Evolutionary conservation across 1,140 invertebrate species (phyloP), one percentile per base, ranked within the genome.

Genomic region (Drosophila tani): DNA sequence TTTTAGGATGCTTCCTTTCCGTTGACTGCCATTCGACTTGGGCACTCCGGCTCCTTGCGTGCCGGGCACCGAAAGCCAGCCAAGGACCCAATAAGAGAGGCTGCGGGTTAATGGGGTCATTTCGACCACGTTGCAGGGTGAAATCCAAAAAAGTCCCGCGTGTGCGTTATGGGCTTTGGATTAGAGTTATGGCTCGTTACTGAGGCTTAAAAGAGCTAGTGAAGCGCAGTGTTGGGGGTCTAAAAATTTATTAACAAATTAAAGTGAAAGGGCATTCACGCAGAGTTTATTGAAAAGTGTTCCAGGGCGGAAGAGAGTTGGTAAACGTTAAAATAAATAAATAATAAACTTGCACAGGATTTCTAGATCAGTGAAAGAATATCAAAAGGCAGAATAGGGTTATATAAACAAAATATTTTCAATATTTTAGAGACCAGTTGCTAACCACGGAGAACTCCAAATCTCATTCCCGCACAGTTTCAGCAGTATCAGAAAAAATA

Each of bases 91-190:
- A 35, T 24, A 24, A 45, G 27, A 17, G 40, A 62, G 53, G 46
- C 53, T 21, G 47, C 57, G 57, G 77, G 76, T 76, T 80, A 84
- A 83, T 80, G 73, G 81, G 65, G 78, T 71, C 63, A 63, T 76
- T 83, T 68, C 58, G 56, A 65, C 62, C 73, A 82, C 69, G 59
- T 68, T 58, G 55, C 71, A 41, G 50, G 19, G 56, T n/a, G 55
- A 38, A 50, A 41, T 71, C 67, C 46, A 35, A 71, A 50, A 66
- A 38, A 73, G 53, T 60, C 69, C 51, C 35, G 69, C 53, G 50
- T 73, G 69, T 71, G 67, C 67, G 53, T 59, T 73, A 73, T 73
- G 67, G 50, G 69, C 45, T 38, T 67, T 49, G 69, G 53, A 71
- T 73, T 71, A 50, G 64, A 70, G 63, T 46, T 67, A 68, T 70